phyloP scores from a whole-genome alignment of 1,140 invertebrate species.

The Holotrichia oblita region DNA sequence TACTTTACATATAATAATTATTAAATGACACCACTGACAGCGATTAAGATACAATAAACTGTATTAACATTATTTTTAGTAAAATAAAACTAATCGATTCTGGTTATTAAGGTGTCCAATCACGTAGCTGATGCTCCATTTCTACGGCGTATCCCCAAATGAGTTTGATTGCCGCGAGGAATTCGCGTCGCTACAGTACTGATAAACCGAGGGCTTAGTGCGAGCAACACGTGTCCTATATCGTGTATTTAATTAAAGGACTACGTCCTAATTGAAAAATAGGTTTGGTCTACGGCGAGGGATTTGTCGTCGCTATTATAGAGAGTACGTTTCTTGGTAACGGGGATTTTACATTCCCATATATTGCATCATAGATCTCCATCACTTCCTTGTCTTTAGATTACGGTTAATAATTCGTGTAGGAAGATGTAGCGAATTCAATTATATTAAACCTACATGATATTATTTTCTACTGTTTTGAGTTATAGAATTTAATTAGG shows the following conservation, averaged over 20 bases:
- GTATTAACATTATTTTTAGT: no score
- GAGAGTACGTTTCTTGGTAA: background rate
- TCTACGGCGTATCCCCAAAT: background rate
- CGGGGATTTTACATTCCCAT: no score
- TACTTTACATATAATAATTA: no score
- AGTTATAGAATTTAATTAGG: no score
- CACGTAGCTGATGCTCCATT: background rate
- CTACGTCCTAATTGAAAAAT: constrained; percentile 20
- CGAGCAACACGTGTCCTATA: background rate
- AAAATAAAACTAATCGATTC: background rate
- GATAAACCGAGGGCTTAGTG: background rate
- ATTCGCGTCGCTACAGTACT: background rate
- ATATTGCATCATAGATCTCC: no score
- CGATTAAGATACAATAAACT: no score
- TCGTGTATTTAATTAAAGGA: constrained; percentile 26
- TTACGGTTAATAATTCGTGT: no score
- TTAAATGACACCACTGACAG: no score
- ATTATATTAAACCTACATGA: no score
- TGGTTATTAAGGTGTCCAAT: background rate
- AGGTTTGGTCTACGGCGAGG: background rate
- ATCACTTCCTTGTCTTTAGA: no score
- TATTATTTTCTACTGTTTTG: no score
- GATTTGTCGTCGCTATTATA: background rate
- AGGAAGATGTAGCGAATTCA: no score
- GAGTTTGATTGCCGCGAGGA: constrained; percentile 11